These are phyloP conservation scores for Belgica antarctica DNA, from an alignment of 2,888 invertebrate species.

Conservation along the genomic window DNA sequence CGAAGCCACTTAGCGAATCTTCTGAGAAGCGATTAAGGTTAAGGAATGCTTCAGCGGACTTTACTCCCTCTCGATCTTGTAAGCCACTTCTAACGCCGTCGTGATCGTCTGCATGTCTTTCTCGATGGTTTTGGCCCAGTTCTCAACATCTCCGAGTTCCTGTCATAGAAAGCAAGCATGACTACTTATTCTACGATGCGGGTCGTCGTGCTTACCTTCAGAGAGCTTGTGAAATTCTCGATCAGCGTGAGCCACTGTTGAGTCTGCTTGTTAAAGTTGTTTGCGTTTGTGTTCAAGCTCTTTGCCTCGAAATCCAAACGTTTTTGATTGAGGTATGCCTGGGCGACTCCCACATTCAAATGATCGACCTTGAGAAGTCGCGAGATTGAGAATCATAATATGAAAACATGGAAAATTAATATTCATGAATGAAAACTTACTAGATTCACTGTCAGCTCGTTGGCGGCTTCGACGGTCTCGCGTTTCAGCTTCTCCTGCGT, in stretches of 20 bases:
- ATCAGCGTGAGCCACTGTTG: slow-evolving; percentile 94
- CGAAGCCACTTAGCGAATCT: neutral
- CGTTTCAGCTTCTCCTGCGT: slow-evolving; percentile 71
- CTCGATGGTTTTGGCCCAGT: slow-evolving; percentile 97
- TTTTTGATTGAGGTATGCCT: slow-evolving; percentile 97
- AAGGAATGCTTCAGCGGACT: neutral
- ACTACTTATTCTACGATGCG: neutral
- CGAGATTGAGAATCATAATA: neutral
- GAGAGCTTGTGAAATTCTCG: slow-evolving; percentile 79
- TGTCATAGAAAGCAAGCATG: slow-evolving; percentile 44
- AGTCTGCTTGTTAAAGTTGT: slow-evolving; percentile 93
- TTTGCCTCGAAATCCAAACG: slow-evolving; percentile 96
- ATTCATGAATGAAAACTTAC: neutral
- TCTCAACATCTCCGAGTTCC: slow-evolving; percentile 97
- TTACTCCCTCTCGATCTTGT: slow-evolving; percentile 63
- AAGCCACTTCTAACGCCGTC: slow-evolving; percentile 88
- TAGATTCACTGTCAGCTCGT: slow-evolving; percentile 76
- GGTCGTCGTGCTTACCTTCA: slow-evolving; percentile 60
- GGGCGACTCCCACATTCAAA: slow-evolving; percentile 95
- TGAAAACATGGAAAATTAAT: slow-evolving; percentile 5
- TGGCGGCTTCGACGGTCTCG: slow-evolving; percentile 90
- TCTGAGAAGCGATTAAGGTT: neutral
- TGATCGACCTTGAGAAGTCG: slow-evolving; percentile 73
- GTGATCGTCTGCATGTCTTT: slow-evolving; percentile 91
- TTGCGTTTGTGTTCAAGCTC: slow-evolving; percentile 87